A percentile compares a stretch with the other conserved stretches of the same genome.
Evolutionary conservation across 2,888 invertebrate species (phyloP).

Genomic region (Tetanocera ferruginea): DNA sequence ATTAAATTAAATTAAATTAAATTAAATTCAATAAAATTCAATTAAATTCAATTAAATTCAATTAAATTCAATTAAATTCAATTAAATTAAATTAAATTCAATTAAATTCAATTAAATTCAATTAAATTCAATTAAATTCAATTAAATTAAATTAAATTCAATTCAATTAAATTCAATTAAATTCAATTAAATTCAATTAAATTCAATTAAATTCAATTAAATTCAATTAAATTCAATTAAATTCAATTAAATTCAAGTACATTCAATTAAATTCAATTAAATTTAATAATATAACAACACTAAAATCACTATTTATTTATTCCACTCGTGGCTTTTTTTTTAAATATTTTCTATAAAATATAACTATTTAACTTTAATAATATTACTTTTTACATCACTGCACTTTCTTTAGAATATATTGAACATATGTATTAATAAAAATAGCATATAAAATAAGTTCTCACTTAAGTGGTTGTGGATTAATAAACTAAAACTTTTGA

Average conservation of each 20-base stretch:
- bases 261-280: not conserved
- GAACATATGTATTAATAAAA: too few relatives aligned
- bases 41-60: not conserved
- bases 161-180: not conserved
- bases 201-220: not conserved
- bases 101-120: not conserved
- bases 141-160: not conserved
- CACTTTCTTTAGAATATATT: too few relatives aligned
- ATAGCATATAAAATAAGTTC: too few relatives aligned
- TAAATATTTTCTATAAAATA: too few relatives aligned
- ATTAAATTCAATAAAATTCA: not conserved
- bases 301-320: too few relatives aligned
- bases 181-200: not conserved
- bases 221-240: not conserved
- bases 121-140: not conserved
- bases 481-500: too few relatives aligned
- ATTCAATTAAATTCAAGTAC: not conserved
- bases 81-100: not conserved
- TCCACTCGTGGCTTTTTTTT: too few relatives aligned
- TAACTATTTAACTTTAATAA: too few relatives aligned
- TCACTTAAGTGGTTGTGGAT: too few relatives aligned
- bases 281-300: too few relatives aligned
- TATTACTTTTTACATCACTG: too few relatives aligned
- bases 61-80: not conserved
- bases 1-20: constrained; percentile 3